Base-by-base conservation (phyloP, 2,888 invertebrate genomes). In the Nomada fabriciana region DNA sequence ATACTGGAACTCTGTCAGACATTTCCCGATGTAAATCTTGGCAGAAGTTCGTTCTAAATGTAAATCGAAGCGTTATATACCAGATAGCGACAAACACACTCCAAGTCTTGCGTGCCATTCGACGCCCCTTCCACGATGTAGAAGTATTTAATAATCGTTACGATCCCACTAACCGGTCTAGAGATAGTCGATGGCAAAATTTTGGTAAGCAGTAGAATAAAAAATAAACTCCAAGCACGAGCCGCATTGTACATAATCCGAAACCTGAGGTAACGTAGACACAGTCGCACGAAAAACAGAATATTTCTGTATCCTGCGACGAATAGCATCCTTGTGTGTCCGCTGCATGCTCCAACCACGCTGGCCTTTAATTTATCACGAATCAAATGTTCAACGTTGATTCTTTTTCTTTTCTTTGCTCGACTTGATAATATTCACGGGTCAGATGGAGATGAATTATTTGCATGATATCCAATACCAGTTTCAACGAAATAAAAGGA, bases 231-330 rank as follows among this genome's bases (percentile, higher is more conserved):
- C 60, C 60, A 67, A 77, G 75, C 80, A 77, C 83, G 78, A 75
- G 79, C 75, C 76, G 76, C 53, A 61, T 78, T 11, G 53, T 53
- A 53, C 53, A 13, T 57, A 77, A 63, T 78, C 57, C 53, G 68
- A 85, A 53, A 80, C 42, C 61, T 83, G 78, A 85, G 87, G 88
- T 88, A 88, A 88, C 72, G 88, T 88, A 88, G 82, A 82, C 50
- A 83, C 55, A 55, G 53, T 85, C 57, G 77, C 86, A 79, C 53
- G 74, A 80, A 61, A 57, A 61, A 15, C 74, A 57, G 59, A 42
- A 42, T 82, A 78, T 65, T 63, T 83, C 72, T 78, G 60, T 43
- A 60, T 74, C 60, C 61, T 72, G 73, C 55, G 53, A 71, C 53
- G 23, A 23, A 36, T 42, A 25, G 55, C 29, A 47, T 29, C 65